Conservation (phyloP, 2,113 vertebrate species). For the Tretioscincus oriximinensis region DNA sequence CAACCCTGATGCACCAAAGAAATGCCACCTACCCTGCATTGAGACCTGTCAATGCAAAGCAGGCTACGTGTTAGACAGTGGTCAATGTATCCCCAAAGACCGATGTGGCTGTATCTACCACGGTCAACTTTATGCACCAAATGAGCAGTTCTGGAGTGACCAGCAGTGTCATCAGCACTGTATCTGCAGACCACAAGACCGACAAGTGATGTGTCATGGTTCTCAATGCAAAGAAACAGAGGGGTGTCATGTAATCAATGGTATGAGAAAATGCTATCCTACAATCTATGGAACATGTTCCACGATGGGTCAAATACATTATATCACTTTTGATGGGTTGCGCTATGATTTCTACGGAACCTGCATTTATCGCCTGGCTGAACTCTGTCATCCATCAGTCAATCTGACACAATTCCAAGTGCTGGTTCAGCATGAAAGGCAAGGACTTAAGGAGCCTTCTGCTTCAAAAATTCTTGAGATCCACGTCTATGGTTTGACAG, state of each 20-base stretch:
- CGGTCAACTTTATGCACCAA: conserved; percentile 65
- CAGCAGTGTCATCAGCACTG: conserved; percentile 58
- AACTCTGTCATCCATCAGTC: conserved; percentile 47
- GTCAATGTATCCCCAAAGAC: conserved; percentile 47
- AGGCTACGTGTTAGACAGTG: conserved; percentile 64
- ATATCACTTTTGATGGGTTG: conserved; percentile 65
- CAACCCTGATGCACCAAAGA: conserved; percentile 37
- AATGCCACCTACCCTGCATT: conserved; percentile 52
- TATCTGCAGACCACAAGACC: conserved; percentile 50
- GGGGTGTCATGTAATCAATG: conserved; percentile 55
- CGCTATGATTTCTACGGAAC: conserved; percentile 70
- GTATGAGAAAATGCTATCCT: conserved; percentile 53
- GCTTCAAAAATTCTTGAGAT: conserved; percentile 70
- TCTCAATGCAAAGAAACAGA: conserved; percentile 55
- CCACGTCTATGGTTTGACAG: conserved; percentile 57
- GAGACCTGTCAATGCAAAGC: conserved; percentile 68
- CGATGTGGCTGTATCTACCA: conserved; percentile 69
- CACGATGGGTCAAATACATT: conserved; percentile 67
- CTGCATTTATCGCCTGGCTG: conserved; percentile 68
- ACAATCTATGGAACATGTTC: conserved; percentile 56
- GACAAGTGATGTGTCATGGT: conserved; percentile 57
- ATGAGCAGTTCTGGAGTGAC: conserved; percentile 69
- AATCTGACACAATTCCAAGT: conserved; percentile 67
- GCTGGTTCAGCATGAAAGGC: conserved; percentile 76
- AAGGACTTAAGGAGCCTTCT: conserved; percentile 69